Base-by-base conservation (phyloP, 2,888 invertebrate genomes). In the Morpho deidamia region DNA sequence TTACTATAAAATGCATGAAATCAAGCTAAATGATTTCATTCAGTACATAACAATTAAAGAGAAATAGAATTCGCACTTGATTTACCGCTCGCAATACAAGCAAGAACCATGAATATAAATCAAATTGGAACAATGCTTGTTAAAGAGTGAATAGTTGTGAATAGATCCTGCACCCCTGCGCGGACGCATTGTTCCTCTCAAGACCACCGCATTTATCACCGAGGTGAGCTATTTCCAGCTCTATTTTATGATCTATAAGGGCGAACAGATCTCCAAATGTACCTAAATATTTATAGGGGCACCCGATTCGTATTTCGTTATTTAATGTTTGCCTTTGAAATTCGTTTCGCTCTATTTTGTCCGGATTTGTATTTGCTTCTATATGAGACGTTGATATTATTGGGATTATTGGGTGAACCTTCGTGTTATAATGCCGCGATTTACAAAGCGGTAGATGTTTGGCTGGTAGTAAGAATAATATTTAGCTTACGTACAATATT, bases 71-170 rank as follows among this genome's bases (percentile, higher is more conserved):
- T 74, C 67, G 71, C 83, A 84, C 81, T 78, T 86, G 86, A 85
- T 86, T 83, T 81, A 79, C 74, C 77, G 76, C 69, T 68, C 62
- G 69, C 69, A 81, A 86, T 86, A 84, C 75, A 73, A 82, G 79
- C 74, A 75, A 76, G 72, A 71, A 73, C 74, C 78, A 89, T 89
- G 88, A 89, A 89, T 89, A 88, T 89, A 89, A 88, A 89, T 89
- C 89, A 88, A 86, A 88, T 78, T 73, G 79, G 86, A 83, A 89
- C 88, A 89, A 89, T 79, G 73, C 67, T 61, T 66, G 74, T 76
- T 88, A 89, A 88, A 89, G 85, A 89, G 86, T 87, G 86, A 87
- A 85, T 83, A 87, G 78, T 86, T 81, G 83, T 87, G 85, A 87
- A 87, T 83, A 82, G 78, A 77, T 71, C n/a, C 64, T 70, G 71